Percentiles rank a stretch among this genome's conserved stretches.
These are phyloP conservation scores for Syrrhaptes paradoxus DNA, from an alignment of 2,113 vertebrate species.

Conservation along the genomic window DNA sequence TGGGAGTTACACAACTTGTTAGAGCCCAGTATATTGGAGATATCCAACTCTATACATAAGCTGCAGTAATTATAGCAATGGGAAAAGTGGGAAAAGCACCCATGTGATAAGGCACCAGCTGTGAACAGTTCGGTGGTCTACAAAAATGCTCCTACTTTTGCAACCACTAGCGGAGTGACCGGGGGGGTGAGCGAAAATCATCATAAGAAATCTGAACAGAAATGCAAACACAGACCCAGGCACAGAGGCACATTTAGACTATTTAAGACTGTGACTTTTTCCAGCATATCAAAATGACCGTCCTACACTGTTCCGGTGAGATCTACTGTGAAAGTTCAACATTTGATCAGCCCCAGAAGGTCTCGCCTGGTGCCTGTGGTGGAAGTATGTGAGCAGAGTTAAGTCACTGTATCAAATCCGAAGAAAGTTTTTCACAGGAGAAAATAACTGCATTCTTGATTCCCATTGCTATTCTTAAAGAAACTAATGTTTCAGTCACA, in stretches of 20 bases:
- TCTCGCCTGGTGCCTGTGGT: not conserved
- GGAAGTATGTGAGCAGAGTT: not conserved
- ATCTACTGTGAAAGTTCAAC: not conserved
- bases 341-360: not conserved
- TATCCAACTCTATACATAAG: not conserved
- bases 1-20: not conserved
- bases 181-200: not conserved
- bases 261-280: not conserved
- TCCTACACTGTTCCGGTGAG: not conserved
- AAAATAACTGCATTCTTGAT: not conserved
- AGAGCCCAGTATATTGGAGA: not conserved
- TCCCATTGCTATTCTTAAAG: not conserved
- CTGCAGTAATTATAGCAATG: not conserved
- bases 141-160: slow-evolving; percentile 18
- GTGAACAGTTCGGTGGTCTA: not conserved
- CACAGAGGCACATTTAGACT: not conserved
- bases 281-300: not conserved
- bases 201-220: not conserved
- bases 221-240: not conserved
- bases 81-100: not conserved
- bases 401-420: not conserved
- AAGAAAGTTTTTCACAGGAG: not conserved
- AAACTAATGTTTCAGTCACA: not conserved
- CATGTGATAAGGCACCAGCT: slow-evolving; percentile 11
- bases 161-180: not conserved